phyloP scores from a whole-genome alignment of 1,140 invertebrate genomes.

The Caenorhabditis latens region DNA sequence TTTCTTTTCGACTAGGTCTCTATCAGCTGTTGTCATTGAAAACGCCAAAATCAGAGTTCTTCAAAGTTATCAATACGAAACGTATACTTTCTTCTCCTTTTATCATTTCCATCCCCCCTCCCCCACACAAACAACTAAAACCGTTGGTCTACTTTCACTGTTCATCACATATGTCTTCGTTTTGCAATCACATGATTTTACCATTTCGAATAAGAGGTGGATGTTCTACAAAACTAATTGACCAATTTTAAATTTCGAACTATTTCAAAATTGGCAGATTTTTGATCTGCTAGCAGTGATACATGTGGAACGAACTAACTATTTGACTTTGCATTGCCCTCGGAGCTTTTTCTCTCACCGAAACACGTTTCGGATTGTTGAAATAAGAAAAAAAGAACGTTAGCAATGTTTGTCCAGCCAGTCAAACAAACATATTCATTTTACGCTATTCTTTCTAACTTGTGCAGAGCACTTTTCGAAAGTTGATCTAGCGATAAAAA shows the following conservation, averaged over 20 bases:
- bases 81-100: not conserved
- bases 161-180: not conserved
- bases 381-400: constrained; percentile 53
- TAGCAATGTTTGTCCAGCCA: constrained; percentile 47
- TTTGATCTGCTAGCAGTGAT: not conserved
- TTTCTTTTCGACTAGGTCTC: too few species aligned
- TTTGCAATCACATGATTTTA: constrained; percentile 7
- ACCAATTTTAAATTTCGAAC: not conserved
- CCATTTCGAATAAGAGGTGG: not conserved
- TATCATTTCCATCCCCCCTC: not conserved
- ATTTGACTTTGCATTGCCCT: constrained; percentile 46
- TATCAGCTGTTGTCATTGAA: not conserved
- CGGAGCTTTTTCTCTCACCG: constrained; percentile 25
- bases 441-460: constrained; percentile 48
- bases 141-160: not conserved
- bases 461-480: constrained; percentile 37
- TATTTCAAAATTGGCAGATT: not conserved
- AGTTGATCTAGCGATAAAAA: constrained; percentile 17
- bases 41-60: not conserved
- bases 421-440: constrained; percentile 49
- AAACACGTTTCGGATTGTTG: constrained; percentile 48
- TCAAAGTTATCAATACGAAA: not conserved
- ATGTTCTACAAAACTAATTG: not conserved
- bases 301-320: not conserved
- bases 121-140: not conserved